These are phyloP conservation scores for Zaprionus kolodkinae DNA, from an alignment of 1,140 invertebrate species.

Conservation along the genomic window DNA sequence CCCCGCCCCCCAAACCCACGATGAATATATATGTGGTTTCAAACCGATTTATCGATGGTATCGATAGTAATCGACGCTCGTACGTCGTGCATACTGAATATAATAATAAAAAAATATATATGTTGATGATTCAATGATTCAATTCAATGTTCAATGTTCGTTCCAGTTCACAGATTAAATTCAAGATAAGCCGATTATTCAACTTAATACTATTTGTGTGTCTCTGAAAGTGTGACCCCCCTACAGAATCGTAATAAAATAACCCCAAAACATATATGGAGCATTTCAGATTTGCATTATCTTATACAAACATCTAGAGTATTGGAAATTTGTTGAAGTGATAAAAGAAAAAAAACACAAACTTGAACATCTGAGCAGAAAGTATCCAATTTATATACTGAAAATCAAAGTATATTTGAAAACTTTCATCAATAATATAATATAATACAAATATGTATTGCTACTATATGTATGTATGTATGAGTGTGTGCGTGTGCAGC, in stretches of 20 bases:
- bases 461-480: neutral
- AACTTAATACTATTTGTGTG: conserved; percentile 24
- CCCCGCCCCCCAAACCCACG: neutral
- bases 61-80: neutral
- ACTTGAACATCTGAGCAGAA: neutral
- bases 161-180: conserved; percentile 37
- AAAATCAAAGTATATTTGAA: neutral
- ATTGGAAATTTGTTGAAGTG: conserved; percentile 3
- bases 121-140: neutral
- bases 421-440: neutral
- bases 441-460: neutral
- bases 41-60: neutral
- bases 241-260: neutral
- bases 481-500: conserved; percentile 20
- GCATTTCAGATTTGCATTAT: conserved; percentile 2
- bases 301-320: neutral
- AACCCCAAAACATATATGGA: neutral
- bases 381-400: neutral
- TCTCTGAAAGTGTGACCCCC: conserved; percentile 3
- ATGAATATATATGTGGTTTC: conserved; percentile 17
- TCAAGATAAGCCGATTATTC: conserved; percentile 16
- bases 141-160: conserved; percentile 43
- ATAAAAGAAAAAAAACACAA: neutral
- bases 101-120: neutral
- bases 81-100: neutral